phyloP scores from a whole-genome alignment of 1,140 invertebrate species.

The Eriosoma lanigerum region DNA sequence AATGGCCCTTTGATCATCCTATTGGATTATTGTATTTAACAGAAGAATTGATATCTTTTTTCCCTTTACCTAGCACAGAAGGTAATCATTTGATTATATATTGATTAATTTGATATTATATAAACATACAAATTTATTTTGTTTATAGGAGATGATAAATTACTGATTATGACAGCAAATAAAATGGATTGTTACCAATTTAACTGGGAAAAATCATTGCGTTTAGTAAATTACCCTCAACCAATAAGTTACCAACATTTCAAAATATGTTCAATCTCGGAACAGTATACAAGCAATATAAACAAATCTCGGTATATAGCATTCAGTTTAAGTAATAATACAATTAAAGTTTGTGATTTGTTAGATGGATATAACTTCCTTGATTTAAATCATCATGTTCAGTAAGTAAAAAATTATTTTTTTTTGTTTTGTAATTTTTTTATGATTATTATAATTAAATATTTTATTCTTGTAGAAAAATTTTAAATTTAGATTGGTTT shows the following conservation, averaged over 20 bases:
- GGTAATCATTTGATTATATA: constrained; percentile 32
- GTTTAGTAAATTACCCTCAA: not conserved
- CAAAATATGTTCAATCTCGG: constrained; percentile 25
- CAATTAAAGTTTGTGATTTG: constrained; percentile 34
- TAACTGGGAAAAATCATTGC: not conserved
- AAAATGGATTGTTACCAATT: not conserved
- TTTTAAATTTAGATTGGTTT: constrained; percentile 29
- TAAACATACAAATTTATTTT: not conserved
- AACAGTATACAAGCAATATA: not conserved
- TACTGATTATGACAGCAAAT: constrained; percentile 17
- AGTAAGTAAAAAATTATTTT: constrained; percentile 37
- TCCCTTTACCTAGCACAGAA: not conserved
- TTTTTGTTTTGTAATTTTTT: not conserved
- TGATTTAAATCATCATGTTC: constrained; percentile 27
- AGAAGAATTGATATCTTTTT: constrained; percentile 37
- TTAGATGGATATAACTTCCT: constrained; percentile 5
- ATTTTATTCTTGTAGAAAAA: not conserved
- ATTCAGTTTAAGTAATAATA: constrained; percentile 26
- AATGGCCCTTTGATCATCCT: constrained; percentile 26
- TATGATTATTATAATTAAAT: not conserved
- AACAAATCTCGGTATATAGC: constrained; percentile 20
- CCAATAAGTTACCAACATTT: not conserved
- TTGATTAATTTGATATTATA: not conserved
- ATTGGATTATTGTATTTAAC: constrained; percentile 18
- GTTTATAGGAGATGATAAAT: constrained; percentile 5